Evolutionary conservation across 92 coral and sea anemone species (phyloP).

Genomic region (Parazoanthus darwini): DNA sequence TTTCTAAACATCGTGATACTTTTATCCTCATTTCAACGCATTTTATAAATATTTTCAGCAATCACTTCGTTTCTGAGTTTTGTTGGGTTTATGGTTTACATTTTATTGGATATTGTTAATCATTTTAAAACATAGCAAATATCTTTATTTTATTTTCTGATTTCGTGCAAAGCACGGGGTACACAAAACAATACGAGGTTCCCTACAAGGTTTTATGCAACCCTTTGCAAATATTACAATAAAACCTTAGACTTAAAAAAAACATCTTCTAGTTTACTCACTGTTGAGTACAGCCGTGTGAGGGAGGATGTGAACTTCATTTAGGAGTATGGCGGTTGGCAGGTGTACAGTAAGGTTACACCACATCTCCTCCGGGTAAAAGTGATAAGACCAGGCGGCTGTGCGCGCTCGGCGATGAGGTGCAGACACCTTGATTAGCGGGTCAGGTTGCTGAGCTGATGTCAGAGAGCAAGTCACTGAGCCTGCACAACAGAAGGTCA

Average conservation of each 20-base stretch:
- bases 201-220: no score
- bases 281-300: slow-evolving; percentile 88
- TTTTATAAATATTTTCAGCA: no score
- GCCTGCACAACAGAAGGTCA: slow-evolving; percentile 23
- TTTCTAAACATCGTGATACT: no score
- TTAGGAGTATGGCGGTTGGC: slow-evolving; percentile 82
- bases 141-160: no score
- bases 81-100: no score
- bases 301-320: slow-evolving; percentile 86
- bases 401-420: slow-evolving; percentile 95
- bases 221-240: no score
- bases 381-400: slow-evolving; percentile 94
- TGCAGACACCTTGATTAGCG: slow-evolving; percentile 79
- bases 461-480: slow-evolving; percentile 67
- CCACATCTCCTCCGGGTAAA: slow-evolving; percentile 89
- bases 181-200: no score
- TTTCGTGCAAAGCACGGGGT: no score
- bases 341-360: slow-evolving; percentile 74
- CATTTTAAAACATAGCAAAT: no score
- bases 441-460: slow-evolving; percentile 80
- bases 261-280: slow-evolving; percentile 48
- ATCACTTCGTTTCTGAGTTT: no score
- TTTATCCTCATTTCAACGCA: no score
- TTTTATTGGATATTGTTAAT: no score
- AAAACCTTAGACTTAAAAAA: background rate